Evolutionary conservation across 2,797 vertebrate genomes (phyloP), one percentile per base, ranked within the genome.

Genomic region (Megaceryle alcyon): DNA sequence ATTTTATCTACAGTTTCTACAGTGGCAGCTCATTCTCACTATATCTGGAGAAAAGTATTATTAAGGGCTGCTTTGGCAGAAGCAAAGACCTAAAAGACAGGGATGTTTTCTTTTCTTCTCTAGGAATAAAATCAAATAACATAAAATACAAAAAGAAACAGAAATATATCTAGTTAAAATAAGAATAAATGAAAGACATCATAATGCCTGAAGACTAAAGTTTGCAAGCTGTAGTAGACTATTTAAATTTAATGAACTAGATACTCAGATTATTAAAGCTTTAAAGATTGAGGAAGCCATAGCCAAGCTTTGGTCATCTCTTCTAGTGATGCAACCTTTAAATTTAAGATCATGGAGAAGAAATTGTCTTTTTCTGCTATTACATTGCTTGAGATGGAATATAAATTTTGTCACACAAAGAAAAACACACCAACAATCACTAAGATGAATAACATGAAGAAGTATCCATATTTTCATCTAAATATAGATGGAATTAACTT

Each of bases 171-270:
- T 90, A 73, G 51, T 46, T 44, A 69, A 63, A 92, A 91, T 48
- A n/a, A 93, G 29, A 89, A 69, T 66, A 92, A 73, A 70, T 86
- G 60, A 66, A 88, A 86, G 68, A 80, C 39, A 86, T 59, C 64
- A 65, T 49, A 86, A 7, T 76, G 89, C 57, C 56, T 88, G 89
- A 90, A 87, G 76, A 91, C 49, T 63, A 25, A 82, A 64, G 46
- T 79, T 63, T 82, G 33, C 69, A 89, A 93, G 23, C 70, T 78
- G 82, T 91, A 90, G 88, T 91, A 91, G 41, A 68, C 57, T 46
- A 8, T 86, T 93, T 89, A 65, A 75, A 85, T 75, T 39, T n/a
- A 54, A 68, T 71, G 8, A 68, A 64, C 16, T 61, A 53, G 23
- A 31, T 68, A 83, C 4, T 51, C 31, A 23, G 26, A 54, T 78